Evolutionary conservation across 2,113 vertebrate species (phyloP), one percentile per base, ranked within the genome.

Genomic region (Bufo gargarizans): DNA sequence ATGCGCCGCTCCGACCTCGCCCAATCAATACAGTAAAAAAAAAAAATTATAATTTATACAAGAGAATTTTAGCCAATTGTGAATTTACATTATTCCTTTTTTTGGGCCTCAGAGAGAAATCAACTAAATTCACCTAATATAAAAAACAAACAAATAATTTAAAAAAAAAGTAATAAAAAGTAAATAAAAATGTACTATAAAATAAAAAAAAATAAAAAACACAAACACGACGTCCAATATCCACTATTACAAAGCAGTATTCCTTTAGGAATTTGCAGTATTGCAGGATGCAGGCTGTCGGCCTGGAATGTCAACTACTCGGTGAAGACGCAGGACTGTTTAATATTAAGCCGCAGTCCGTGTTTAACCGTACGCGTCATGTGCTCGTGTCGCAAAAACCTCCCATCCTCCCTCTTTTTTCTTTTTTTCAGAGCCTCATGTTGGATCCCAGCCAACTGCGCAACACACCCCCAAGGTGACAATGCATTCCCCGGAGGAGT

Each of bases 401-500:
- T 67, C 78, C 49, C 77, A 87, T 56, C 50, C 86, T 61, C 56
- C 72, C 77, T 33, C 33, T 33, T 33, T 33, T 33, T 33, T 33
- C 1, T 33, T 33, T 61, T 53, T 14, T 22, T 19, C n/a, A 16
- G 17, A 87, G 77, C 63, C 53, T 72, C 65, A 71, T 6, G 78
- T 67, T 82, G 86, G 79, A 49, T 2, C 11, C 0, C 17, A 69
- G 87, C 86, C 87, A 89, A 89, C 59, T 71, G 82, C 58, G 82
- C 74, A 78, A 58, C 87, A 89, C 87, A 58, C 72, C 82, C 82
- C 80, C 72, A 84, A 78, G 81, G 82, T 84, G 74, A 76, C 82
- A 84, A 69, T 50, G 59, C 87, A 79, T 83, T 84, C 87, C 87
- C 82, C 71, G 67, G 87, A 88, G 87, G 87, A 88, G 87, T 77